phyloP scores from a whole-genome alignment of 1,140 invertebrate genomes.

The Aphelinus certus region DNA sequence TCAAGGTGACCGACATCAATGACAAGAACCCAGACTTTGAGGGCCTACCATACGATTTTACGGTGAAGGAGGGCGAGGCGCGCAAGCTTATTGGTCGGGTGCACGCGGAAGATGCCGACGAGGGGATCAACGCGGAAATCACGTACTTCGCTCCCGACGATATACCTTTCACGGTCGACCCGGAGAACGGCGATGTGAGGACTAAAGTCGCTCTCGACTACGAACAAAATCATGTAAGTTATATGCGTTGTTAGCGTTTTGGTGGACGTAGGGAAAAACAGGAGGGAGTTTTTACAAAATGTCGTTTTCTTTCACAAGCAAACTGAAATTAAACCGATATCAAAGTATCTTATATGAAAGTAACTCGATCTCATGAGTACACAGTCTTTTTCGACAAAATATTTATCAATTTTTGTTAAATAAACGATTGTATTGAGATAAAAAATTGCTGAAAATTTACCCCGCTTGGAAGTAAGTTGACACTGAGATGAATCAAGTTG shows the following conservation, averaged over 20 bases:
- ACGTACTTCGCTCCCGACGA: constrained; percentile 79
- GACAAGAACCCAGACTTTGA: constrained; percentile 89
- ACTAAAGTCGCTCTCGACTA: constrained; percentile 84
- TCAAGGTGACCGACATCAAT: constrained; percentile 90
- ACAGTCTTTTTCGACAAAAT: no score
- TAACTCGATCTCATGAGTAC: no score
- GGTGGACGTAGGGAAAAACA: no score
- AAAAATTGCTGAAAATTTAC: no score
- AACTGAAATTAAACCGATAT: no score
- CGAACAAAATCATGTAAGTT: constrained; percentile 78
- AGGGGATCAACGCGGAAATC: constrained; percentile 72
- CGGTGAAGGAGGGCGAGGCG: constrained; percentile 81
- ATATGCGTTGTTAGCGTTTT: not conserved
- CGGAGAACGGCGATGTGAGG: constrained; percentile 79
- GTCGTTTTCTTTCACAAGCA: no score
- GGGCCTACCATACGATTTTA: constrained; percentile 80
- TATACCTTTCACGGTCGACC: constrained; percentile 82
- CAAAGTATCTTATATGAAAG: no score
- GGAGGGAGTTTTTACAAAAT: no score
- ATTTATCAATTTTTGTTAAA: no score
- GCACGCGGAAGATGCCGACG: constrained; percentile 85
- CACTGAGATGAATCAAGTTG: no score
- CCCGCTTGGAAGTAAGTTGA: no score
- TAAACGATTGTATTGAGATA: no score
- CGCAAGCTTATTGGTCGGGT: constrained; percentile 79